phyloP scores from a whole-genome alignment of 2,797 vertebrate genomes.

The Graptemys geographica region DNA sequence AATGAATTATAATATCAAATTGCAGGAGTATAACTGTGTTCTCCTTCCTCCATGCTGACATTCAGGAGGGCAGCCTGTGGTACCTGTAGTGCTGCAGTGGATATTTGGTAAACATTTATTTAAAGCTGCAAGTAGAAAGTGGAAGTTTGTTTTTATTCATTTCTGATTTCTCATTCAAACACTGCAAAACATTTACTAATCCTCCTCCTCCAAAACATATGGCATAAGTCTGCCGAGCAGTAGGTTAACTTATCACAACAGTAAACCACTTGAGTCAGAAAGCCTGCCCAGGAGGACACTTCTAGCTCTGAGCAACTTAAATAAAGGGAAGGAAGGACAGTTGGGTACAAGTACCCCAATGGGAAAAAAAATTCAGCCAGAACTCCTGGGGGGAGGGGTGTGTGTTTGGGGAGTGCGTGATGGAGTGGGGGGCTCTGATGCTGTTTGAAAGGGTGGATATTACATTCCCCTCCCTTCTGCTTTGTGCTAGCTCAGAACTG shows the following conservation, averaged over 20 bases:
- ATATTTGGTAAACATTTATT: conserved; percentile 76
- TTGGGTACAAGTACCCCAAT: not conserved
- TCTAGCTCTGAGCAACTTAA: conserved; percentile 19
- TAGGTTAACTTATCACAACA: conserved; percentile 79
- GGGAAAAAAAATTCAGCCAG: conserved; percentile 25
- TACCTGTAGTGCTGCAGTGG: conserved; percentile 61
- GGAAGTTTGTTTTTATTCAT: conserved; percentile 81
- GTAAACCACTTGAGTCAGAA: conserved; percentile 68
- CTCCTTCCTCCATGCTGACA: conserved; percentile 61
- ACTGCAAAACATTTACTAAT: conserved; percentile 83
- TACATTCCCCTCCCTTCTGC: not conserved
- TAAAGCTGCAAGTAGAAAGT: conserved; percentile 77
- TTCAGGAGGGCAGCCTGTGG: conserved; percentile 60
- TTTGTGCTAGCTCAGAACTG: not conserved
- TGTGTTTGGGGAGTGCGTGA: not conserved
- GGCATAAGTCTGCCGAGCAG: conserved; percentile 79
- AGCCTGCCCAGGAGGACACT: not conserved
- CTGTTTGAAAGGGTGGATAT: not conserved
- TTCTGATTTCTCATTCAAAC: conserved; percentile 75
- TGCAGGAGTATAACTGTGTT: conserved; percentile 55
- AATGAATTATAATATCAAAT: conserved; percentile 35
- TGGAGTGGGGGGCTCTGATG: not conserved
- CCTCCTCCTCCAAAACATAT: conserved; percentile 84
- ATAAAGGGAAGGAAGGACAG: not conserved
- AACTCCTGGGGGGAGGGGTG: not conserved